Evolutionary conservation across 2,888 invertebrate species (phyloP).

Genomic region (Congeria kusceri): DNA sequence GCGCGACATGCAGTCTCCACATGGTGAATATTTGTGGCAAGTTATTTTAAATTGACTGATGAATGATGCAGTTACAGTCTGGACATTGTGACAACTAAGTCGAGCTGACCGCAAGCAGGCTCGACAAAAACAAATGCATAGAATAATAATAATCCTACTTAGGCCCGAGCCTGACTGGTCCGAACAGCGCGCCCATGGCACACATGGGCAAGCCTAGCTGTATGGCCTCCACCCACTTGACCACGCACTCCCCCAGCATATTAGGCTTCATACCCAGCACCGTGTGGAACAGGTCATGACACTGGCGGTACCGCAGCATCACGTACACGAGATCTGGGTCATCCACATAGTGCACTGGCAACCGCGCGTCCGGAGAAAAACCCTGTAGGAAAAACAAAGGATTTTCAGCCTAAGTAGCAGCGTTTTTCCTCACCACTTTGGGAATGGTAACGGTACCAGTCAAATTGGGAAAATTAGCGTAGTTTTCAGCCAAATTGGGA

Average conservation of each 20-base stretch:
- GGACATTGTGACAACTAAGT: no score
- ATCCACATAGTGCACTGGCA: conserved; percentile 95
- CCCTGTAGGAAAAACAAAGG: conserved; percentile 86
- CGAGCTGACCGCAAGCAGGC: no score
- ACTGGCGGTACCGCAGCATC: conserved; percentile 98
- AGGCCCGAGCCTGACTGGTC: conserved; percentile 93
- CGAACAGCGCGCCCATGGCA: conserved; percentile 95
- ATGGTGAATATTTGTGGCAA: no score
- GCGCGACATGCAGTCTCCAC: no score
- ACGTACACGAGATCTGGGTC: conserved; percentile 96
- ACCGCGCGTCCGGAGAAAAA: conserved; percentile 96
- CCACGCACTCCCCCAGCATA: conserved; percentile 91
- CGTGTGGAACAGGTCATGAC: conserved; percentile 97
- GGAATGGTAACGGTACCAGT: no score
- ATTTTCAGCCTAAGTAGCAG: no score
- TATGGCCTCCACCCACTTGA: conserved; percentile 99
- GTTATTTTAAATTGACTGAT: no score
- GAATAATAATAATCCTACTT: conserved; percentile 89
- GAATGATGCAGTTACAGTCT: no score
- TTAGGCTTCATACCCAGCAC: conserved; percentile 92
- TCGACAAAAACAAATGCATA: no score
- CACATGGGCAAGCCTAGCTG: conserved; percentile 99
- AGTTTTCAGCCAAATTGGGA: no score
- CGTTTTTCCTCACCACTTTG: no score
- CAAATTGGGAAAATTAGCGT: no score